A percentile compares a stretch with the other conserved stretches of the same genome.
phyloP scores from a whole-genome alignment of 2,888 invertebrate genomes.

The Acleris sparsana region DNA sequence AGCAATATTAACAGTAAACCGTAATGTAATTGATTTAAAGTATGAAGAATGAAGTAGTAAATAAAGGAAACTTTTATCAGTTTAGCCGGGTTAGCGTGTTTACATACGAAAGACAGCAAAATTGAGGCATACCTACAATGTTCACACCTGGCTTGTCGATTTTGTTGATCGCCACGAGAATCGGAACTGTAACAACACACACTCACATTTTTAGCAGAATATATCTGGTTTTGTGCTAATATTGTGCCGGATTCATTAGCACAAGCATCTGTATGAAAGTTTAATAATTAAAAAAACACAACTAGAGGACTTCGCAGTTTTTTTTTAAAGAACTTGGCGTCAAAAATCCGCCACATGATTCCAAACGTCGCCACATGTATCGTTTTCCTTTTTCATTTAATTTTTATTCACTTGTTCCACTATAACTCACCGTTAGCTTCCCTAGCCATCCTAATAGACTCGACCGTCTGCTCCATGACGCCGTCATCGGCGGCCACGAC shows the following conservation, averaged over 20 bases:
- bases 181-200: constrained; percentile 88
- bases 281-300: no score
- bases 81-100: background rate
- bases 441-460: constrained; percentile 94
- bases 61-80: background rate
- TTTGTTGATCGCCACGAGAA: constrained; percentile 99
- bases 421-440: constrained; percentile 85
- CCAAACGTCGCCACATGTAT: no score
- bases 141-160: constrained; percentile 96
- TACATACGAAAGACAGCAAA: constrained; percentile 42
- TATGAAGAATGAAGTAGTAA: background rate
- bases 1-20: no score
- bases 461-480: constrained; percentile 98
- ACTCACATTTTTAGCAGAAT: background rate
- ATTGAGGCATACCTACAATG: constrained; percentile 88
- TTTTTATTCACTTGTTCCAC: no score
- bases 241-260: background rate
- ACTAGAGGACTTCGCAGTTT: no score
- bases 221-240: background rate
- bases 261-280: background rate
- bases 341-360: no score
- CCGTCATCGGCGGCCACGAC: constrained; percentile 99
- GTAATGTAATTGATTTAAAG: no score
- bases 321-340: no score
- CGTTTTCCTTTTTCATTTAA: no score